Evolutionary conservation across 35 echinoderm and acorn worm genomes (phyloP).

Genomic region (Apostichopus californicus): DNA sequence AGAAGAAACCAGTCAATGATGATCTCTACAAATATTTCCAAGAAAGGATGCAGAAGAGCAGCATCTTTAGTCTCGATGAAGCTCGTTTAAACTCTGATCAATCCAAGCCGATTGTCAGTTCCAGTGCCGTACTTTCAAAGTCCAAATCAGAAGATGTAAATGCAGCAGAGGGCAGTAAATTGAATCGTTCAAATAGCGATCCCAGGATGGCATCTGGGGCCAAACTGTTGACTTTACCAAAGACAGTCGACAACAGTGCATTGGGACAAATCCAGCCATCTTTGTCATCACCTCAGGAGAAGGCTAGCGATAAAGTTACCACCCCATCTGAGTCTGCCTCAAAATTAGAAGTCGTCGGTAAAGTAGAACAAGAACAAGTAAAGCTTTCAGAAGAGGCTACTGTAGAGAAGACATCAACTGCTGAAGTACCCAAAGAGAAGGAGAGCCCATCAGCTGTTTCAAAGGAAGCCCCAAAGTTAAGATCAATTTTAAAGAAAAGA

Average conservation of each 20-base stretch:
- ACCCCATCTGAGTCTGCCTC: not conserved
- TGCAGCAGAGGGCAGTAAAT: conserved; percentile 8
- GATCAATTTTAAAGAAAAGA: conserved; percentile 88
- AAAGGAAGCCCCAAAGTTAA: conserved; percentile 68
- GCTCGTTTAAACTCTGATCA: conserved; percentile 59
- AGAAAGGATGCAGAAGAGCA: conserved; percentile 64
- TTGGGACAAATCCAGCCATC: not conserved
- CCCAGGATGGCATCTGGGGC: conserved; percentile 42
- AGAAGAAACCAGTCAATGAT: conserved; percentile 53
- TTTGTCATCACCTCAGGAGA: conserved; percentile 1
- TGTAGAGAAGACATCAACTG: not conserved
- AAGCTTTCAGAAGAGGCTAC: not conserved
- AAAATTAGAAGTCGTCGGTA: not conserved
- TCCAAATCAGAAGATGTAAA: conserved; percentile 34
- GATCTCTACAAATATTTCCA: conserved; percentile 57
- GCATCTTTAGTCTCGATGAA: conserved; percentile 93
- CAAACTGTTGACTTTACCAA: conserved; percentile 45
- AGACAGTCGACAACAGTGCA: conserved; percentile 10
- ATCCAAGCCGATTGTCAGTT: not conserved
- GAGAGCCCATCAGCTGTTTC: not conserved
- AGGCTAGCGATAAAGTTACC: not conserved
- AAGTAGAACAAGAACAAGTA: not conserved
- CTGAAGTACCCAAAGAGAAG: conserved; percentile 11
- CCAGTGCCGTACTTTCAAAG: not conserved
- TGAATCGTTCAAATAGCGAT: conserved; percentile 54